These are phyloP conservation scores for Cerastis rubricosa DNA, from an alignment of 2,888 invertebrate species.

Conservation along the genomic window DNA sequence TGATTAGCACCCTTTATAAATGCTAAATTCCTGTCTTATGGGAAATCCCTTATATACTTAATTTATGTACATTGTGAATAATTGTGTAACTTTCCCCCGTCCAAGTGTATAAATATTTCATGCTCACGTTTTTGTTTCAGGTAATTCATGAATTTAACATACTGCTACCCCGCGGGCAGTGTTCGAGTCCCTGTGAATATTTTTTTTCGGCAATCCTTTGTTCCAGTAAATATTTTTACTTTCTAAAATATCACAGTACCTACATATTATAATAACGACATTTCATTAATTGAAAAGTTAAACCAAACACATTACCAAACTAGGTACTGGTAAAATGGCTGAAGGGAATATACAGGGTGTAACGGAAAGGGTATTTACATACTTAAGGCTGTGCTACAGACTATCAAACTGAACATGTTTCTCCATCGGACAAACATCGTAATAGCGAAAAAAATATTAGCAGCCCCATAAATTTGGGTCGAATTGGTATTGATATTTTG, in stretches of 20 bases:
- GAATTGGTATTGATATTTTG: too few relatives aligned
- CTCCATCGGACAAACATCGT: too few relatives aligned
- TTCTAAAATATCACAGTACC: conserved; percentile 14
- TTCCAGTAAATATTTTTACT: conserved; percentile 26
- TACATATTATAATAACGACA: conserved; percentile 6
- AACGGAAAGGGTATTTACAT: too few relatives aligned
- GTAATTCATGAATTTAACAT: conserved; percentile 67
- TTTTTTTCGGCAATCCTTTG: conserved; percentile 50
- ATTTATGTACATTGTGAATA: background rate
- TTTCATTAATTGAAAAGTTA: background rate
- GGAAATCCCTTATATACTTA: conserved; percentile 10
- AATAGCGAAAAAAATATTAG: too few relatives aligned
- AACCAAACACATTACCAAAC: too few relatives aligned
- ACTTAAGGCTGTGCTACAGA: too few relatives aligned
- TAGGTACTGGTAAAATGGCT: too few relatives aligned
- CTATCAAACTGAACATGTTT: too few relatives aligned
- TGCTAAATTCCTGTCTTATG: conserved; percentile 16
- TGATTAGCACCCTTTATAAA: background rate
- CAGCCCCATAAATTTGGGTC: too few relatives aligned
- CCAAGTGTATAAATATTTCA: conserved; percentile 51
- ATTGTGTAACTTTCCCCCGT: conserved; percentile 17
- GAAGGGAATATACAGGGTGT: too few relatives aligned
- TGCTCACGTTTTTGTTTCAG: conserved; percentile 63
- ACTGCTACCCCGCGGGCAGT: conserved; percentile 37
- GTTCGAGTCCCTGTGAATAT: conserved; percentile 59